Percentiles rank a stretch among this genome's conserved stretches.
phyloP scores from a whole-genome alignment of 1,140 invertebrate genomes.

The Drosophila dunni region DNA sequence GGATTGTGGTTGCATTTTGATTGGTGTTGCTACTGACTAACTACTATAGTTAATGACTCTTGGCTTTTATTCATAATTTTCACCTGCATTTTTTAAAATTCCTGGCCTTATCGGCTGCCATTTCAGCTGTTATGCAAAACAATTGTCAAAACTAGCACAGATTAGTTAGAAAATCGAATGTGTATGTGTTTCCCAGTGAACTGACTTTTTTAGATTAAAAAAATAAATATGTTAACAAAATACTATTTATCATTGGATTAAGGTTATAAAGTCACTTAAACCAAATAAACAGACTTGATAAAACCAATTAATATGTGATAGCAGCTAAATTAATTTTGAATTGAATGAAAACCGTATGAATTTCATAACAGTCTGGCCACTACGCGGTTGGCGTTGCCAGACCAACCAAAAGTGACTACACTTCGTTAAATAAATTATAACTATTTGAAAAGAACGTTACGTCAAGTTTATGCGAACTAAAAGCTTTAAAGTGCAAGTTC shows the following conservation, averaged over 20 bases:
- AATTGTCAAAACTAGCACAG: neutral
- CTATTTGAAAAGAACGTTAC: neutral
- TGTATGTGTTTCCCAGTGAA: too few relatives aligned
- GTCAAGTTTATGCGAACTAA: neutral
- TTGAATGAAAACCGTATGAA: too few relatives aligned
- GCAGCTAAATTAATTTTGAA: neutral
- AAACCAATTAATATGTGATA: neutral
- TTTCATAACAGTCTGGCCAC: neutral
- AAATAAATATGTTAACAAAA: too few relatives aligned
- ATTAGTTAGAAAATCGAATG: too few relatives aligned
- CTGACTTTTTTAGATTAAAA: too few relatives aligned
- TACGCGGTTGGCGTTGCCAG: neutral
- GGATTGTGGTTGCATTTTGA: slow-evolving; percentile 14
- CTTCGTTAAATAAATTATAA: neutral
- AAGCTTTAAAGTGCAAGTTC: slow-evolving; percentile 4
- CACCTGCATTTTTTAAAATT: neutral
- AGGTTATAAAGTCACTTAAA: too few relatives aligned
- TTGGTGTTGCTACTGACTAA: slow-evolving; percentile 3
- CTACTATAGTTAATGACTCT: neutral
- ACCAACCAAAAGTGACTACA: neutral
- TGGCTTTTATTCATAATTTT: slow-evolving; percentile 26
- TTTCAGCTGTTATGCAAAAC: slow-evolving; percentile 21
- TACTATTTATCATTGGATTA: too few relatives aligned
- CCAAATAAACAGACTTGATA: too few relatives aligned
- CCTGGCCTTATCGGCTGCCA: neutral